A percentile compares a stretch with the other conserved stretches of the same genome.
Evolutionary conservation across 2,113 vertebrate species (phyloP).

Genomic region (Sapayoa aenigma): DNA sequence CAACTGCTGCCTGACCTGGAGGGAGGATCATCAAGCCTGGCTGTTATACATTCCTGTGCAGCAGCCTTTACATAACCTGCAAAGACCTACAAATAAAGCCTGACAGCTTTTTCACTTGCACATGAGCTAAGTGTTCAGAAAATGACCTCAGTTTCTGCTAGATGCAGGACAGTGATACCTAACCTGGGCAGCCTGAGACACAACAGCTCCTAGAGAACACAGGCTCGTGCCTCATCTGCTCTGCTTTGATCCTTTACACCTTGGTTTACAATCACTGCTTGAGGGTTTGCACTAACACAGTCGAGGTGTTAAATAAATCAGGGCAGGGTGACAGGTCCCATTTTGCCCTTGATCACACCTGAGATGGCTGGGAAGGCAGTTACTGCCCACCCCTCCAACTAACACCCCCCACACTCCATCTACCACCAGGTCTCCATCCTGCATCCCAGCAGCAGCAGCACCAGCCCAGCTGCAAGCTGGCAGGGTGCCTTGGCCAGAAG

Average conservation of each 20-base stretch:
- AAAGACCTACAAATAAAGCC: background rate
- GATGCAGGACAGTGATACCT: background rate
- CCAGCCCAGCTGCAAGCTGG: background rate
- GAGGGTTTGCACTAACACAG: background rate
- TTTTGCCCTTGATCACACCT: background rate
- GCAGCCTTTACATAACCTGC: background rate
- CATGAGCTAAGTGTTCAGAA: background rate
- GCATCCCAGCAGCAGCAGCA: background rate
- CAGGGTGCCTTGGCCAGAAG: background rate
- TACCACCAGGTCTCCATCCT: background rate
- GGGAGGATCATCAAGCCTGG: constrained; percentile 67
- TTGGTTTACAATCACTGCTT: background rate
- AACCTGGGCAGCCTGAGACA: background rate
- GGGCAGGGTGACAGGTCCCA: background rate
- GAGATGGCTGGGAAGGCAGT: too few species aligned
- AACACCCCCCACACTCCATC: background rate
- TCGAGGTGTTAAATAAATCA: background rate
- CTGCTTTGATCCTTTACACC: background rate
- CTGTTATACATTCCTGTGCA: background rate
- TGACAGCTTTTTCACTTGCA: background rate
- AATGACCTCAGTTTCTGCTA: background rate
- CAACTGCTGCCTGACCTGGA: constrained; percentile 88
- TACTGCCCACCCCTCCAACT: too few species aligned
- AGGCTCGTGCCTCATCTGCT: background rate
- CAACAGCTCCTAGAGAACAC: background rate